Conservation (phyloP, 37 sponge, comb jelly and placozoan genomes). For the Ephydatia muelleri region DNA sequence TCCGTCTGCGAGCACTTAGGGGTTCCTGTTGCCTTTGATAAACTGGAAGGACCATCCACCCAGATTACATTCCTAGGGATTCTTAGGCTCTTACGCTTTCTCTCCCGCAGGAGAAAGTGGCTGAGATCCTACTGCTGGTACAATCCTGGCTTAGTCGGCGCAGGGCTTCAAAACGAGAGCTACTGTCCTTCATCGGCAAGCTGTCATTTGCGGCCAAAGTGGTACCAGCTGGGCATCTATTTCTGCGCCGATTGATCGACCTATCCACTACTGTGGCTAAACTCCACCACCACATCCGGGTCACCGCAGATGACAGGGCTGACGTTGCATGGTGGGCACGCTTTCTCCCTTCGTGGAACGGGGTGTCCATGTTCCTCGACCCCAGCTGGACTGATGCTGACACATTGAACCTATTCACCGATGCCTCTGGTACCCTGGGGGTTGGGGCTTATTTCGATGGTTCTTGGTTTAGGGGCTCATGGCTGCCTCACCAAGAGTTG, state of each 20-base stretch:
- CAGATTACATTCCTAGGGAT: too few relatives aligned
- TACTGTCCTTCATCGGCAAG: slow-evolving; percentile 42
- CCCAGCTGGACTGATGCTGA: not conserved
- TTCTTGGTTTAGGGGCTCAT: too few relatives aligned
- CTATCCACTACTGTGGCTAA: too few relatives aligned
- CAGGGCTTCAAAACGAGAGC: slow-evolving; percentile 22
- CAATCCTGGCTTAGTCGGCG: slow-evolving; percentile 13
- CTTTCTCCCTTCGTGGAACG: slow-evolving; percentile 24
- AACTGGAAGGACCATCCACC: too few relatives aligned
- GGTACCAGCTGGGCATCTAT: slow-evolving; percentile 30
- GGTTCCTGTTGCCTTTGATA: slow-evolving; percentile 20
- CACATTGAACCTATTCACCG: too few relatives aligned
- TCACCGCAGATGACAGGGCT: not conserved
- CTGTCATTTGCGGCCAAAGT: slow-evolving; percentile 28
- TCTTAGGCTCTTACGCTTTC: not conserved
- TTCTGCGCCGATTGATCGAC: too few relatives aligned
- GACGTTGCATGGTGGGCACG: slow-evolving; percentile 25
- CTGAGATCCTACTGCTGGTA: slow-evolving; percentile 1
- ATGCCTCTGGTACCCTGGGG: too few relatives aligned
- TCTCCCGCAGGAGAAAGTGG: slow-evolving; percentile 14
- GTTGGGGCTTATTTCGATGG: too few relatives aligned
- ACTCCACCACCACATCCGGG: too few relatives aligned
- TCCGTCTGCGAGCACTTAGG: slow-evolving; percentile 13
- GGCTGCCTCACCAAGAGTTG: too few relatives aligned
- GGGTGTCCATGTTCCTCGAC: slow-evolving; percentile 25